Percentiles rank a stretch among this genome's conserved stretches.
Conservation (phyloP, 23 tunicate genomes). For the Styela plicata region DNA sequence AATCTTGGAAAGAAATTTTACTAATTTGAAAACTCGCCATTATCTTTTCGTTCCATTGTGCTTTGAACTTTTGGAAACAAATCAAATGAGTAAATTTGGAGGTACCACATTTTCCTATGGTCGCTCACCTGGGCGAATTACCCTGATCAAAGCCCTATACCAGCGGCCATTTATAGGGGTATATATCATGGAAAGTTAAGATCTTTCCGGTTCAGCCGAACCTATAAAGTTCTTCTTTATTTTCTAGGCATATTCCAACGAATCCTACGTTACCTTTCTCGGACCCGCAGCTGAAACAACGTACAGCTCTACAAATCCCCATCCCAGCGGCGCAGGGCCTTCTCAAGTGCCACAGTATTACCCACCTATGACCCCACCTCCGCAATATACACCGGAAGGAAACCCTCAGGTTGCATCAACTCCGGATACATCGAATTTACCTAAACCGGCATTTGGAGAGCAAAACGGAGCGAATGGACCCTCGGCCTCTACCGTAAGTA, state of each 20-base stretch:
- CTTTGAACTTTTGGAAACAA: no score
- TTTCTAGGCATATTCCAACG: conserved; percentile 71
- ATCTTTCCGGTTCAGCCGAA: no score
- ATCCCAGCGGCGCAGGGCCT: conserved; percentile 4
- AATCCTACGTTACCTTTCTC: conserved; percentile 60
- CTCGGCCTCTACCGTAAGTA: neutral
- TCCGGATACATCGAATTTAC: conserved; percentile 1
- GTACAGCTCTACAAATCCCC: conserved; percentile 6
- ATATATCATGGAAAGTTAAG: no score
- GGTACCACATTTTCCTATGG: no score
- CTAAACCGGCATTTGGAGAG: conserved; percentile 11
- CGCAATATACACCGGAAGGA: conserved; percentile 12
- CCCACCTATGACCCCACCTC: conserved; percentile 23
- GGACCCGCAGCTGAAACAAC: conserved; percentile 56
- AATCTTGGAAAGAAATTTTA: no score
- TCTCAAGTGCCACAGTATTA: neutral
- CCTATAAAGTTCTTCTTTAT: neutral
- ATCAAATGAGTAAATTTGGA: no score
- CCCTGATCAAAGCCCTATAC: no score
- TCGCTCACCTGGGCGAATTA: no score
- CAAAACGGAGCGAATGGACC: neutral
- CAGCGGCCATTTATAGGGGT: no score
- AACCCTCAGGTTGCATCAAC: neutral
- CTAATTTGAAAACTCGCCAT: no score
- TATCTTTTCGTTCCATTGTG: no score